Conservation (phyloP, 2,797 vertebrate genomes). For the Enteromius anoplus region DNA sequence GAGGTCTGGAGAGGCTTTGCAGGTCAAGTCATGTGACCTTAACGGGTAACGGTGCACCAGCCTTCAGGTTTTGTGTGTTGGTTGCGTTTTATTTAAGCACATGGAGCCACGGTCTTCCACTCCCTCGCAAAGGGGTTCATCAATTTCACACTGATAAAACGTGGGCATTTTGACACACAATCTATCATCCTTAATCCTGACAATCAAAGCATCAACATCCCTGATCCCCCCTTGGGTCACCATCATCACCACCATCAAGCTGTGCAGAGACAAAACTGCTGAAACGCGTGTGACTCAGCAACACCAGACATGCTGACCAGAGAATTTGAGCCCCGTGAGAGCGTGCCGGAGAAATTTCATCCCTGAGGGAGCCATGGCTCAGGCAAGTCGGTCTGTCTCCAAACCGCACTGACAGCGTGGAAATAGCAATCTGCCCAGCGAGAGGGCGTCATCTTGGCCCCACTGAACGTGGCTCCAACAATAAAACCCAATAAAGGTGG, state of each 20-base stretch:
- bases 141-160: constrained; percentile 57
- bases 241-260: background rate
- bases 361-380: constrained; percentile 63
- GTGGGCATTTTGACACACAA: constrained; percentile 57
- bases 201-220: constrained; percentile 33
- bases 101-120: constrained; percentile 1
- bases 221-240: constrained; percentile 42
- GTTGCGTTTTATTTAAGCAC: constrained; percentile 43
- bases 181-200: constrained; percentile 59
- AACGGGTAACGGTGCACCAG: constrained; percentile 27
- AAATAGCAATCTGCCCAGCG: constrained; percentile 74
- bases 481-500: constrained; percentile 37
- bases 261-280: background rate
- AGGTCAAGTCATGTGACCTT: constrained; percentile 60
- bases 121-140: constrained; percentile 51
- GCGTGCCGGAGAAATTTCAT: constrained; percentile 73
- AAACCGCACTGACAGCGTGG: constrained; percentile 70
- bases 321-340: constrained; percentile 67
- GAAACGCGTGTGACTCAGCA: constrained; percentile 57
- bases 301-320: constrained; percentile 64
- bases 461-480: constrained; percentile 49
- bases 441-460: constrained; percentile 55
- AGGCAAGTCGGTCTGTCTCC: constrained; percentile 1
- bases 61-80: constrained; percentile 18
- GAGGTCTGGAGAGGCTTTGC: constrained; percentile 59